phyloP scores from a whole-genome alignment of 2,888 invertebrate species.

The Catonia carolina region DNA sequence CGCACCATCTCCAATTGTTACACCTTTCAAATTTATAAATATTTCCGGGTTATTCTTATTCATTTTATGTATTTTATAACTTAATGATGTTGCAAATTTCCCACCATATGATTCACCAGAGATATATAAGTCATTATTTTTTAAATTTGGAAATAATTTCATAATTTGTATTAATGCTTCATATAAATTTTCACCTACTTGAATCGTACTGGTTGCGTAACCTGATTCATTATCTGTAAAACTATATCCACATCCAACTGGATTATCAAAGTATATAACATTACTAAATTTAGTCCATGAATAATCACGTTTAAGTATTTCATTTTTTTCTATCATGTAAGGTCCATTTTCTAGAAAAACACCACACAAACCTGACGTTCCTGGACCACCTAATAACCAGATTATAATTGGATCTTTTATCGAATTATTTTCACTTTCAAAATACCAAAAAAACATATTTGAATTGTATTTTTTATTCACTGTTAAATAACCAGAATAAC shows the following conservation, averaged over 20 bases:
- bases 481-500: slow-evolving; percentile 56
- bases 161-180: slow-evolving; percentile 73
- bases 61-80: slow-evolving; percentile 56
- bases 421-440: slow-evolving; percentile 40
- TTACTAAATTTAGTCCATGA: too few species aligned
- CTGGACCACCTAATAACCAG: slow-evolving; percentile 84
- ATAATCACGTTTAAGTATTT: too few species aligned
- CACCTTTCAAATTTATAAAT: slow-evolving; percentile 64
- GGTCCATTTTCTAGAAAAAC: slow-evolving; percentile 82
- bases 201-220: slow-evolving; percentile 43
- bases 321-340: too few species aligned
- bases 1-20: slow-evolving; percentile 73
- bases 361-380: slow-evolving; percentile 69
- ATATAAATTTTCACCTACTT: slow-evolving; percentile 59
- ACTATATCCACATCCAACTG: too few species aligned
- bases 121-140: slow-evolving; percentile 69
- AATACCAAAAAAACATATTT: slow-evolving; percentile 49
- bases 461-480: slow-evolving; percentile 49
- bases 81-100: slow-evolving; percentile 68
- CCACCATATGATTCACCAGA: slow-evolving; percentile 88
- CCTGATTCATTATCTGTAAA: too few species aligned
- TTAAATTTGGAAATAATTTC: slow-evolving; percentile 67
- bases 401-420: slow-evolving; percentile 58
- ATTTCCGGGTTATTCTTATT: too few species aligned
- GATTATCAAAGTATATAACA: too few species aligned